Evolutionary conservation across 1,140 invertebrate genomes (phyloP), one percentile per base, ranked within the genome.

Genomic region (Drosophila funebris): DNA sequence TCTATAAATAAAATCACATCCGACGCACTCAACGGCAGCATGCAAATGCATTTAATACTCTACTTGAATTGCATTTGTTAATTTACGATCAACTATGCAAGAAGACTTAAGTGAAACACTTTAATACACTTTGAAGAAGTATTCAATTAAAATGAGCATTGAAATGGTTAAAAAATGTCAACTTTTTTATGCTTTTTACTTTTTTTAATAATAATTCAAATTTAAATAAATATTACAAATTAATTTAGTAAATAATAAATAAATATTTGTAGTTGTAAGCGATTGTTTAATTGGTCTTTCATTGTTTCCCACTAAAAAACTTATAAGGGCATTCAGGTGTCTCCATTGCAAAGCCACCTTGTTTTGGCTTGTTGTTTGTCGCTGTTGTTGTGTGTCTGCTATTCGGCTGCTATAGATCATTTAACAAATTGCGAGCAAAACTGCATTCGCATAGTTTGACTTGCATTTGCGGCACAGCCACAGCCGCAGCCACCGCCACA

Each of bases 1-100:
- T 58, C 63, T 88, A 87, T 82, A 78, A 82, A 87, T 87, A 88
- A 80, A 75, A 62, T 54, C 56, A 46, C 69, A 61, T 66, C 46
- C 62, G 73, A 66, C 43, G 69, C 69, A 70, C 43, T 70, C 57
- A 53, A 56, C 13, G 69, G 80, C 63, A 73, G 50, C 48, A 54
- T 24, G 52, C 29, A 54, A 73, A 76, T 43, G 13, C 24, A 43
- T 43, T 31, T 31, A 36, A 62, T 54, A 54, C 48, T 43, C 27
- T 48, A 37, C 11, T 31, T 7, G 9, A 18, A 20, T 7, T 4
- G 2, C 31, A 36, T 22, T 8, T 5, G 9, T 22, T 11, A 14
- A 46, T 13, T 39, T 22, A 1, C 4, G 33, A 13, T 11, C 33
- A 0, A 33, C 3, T 33, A 11, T 11, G 4, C 9, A n/a, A n/a